Base-by-base conservation (phyloP, 2,888 invertebrate species). In the Holacanthella duospinosa region DNA sequence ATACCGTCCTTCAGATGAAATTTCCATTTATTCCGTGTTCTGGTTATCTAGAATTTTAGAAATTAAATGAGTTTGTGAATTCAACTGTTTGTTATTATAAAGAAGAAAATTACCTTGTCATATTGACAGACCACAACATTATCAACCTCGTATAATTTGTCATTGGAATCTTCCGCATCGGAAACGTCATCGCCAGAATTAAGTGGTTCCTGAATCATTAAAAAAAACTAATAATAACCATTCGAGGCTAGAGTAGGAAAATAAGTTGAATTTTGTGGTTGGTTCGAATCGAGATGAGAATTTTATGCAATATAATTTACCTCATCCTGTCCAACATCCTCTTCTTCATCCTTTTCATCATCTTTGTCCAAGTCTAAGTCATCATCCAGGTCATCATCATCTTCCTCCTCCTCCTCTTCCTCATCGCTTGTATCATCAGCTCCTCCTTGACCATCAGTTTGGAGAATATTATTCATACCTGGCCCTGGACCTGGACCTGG, bases 121-220 rank as follows among this genome's bases (percentile, higher is more conserved):
- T 97, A 99, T 79, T 99, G 99, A 78, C 99, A 99, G 65, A 99
- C 97, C 67, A 99, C 93, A 64, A 99, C 96, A 82, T 99, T 97
- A 74, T 99, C 97, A 53, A 97, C 95, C 75, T 99, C 97, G 80
- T 97, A 99, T 77, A 97, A 83, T 55, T 68, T 71, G 78, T 96
- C 95, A 67, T 87, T 83, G 0, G 92, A 88, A 76, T 94, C 91
- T 65, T 84, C 83, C 75, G 95, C 96, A 64, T 83, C 83, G 58
- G 95, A 95, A 4, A 96, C 94, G 80, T 97, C 96, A 79, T 97
- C 97, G 74, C 87, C 93, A 3, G 94, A 94, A 78, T 96, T 96
- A 0, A 97, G 80, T 0, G 96, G 96, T 76, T 96, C 95, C 81
- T 95, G 66, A 21, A n/a, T n/a, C n/a, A n/a, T n/a, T n/a, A n/a